Evolutionary conservation across 2,888 invertebrate genomes (phyloP).

Genomic region (Heteropelma amictum): DNA sequence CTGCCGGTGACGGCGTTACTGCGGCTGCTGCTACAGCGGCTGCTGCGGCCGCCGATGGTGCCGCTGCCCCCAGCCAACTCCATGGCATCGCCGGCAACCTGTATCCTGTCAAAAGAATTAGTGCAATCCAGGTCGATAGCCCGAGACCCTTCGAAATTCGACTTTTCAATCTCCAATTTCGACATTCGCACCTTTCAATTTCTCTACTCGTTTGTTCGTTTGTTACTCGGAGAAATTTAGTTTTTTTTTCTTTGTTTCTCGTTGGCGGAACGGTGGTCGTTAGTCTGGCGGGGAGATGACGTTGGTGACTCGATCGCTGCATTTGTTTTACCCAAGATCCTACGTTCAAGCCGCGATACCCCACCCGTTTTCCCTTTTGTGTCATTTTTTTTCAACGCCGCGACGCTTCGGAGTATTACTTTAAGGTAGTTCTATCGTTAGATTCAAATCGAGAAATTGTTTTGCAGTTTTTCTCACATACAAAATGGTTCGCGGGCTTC

Average conservation of each 20-base stretch:
- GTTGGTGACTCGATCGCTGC: conserved; percentile 48
- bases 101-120: conserved; percentile 81
- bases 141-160: conserved; percentile 1
- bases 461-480: no score
- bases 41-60: conserved; percentile 81
- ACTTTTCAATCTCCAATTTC: not conserved
- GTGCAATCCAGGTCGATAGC: conserved; percentile 48
- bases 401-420: no score
- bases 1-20: conserved; percentile 81
- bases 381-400: no score
- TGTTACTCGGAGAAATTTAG: not conserved
- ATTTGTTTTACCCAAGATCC: conserved; percentile 21
- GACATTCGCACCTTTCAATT: not conserved
- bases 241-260: conserved; percentile 7
- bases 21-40: conserved; percentile 82
- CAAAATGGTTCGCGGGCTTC: no score
- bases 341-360: no score
- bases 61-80: conserved; percentile 84
- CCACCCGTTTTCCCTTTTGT: no score
- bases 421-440: no score
- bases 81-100: conserved; percentile 88
- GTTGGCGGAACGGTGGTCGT: conserved; percentile 45
- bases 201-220: not conserved
- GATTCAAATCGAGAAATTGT: no score
- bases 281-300: conserved; percentile 53